Conservation (phyloP, 64 coral and sea anemone species). For the Hydrozoanthus tunicans region DNA sequence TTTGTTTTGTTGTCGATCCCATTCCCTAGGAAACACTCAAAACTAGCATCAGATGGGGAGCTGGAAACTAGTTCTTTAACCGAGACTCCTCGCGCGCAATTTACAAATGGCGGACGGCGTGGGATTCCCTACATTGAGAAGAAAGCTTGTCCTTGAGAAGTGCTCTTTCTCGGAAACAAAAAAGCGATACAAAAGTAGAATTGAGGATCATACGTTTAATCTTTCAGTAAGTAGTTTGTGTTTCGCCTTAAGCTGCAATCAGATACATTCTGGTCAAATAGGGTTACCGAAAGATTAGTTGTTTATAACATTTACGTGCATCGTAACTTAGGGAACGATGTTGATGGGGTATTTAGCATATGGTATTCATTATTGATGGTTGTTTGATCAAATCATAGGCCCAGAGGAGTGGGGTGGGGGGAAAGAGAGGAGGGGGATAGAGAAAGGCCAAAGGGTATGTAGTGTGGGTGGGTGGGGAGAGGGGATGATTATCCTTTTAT, state of each 20-base stretch:
- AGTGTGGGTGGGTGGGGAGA: too few species aligned
- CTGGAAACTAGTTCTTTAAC: conserved; percentile 13
- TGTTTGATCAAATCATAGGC: too few species aligned
- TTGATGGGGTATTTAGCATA: too few species aligned
- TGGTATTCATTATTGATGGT: too few species aligned
- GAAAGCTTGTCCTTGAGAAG: conserved; percentile 79
- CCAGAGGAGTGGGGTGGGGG: too few species aligned
- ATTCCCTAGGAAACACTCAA: not conserved
- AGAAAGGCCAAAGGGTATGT: too few species aligned
- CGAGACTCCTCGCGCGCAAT: conserved; percentile 3
- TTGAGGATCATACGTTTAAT: conserved; percentile 80
- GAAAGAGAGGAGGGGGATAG: too few species aligned
- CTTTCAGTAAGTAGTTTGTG: conserved; percentile 65
- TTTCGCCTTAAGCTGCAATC: not conserved
- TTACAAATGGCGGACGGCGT: conserved; percentile 83
- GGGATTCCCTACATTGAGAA: conserved; percentile 63
- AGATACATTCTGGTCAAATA: too few species aligned
- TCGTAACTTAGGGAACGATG: too few species aligned
- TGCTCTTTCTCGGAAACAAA: conserved; percentile 69
- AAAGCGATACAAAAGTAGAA: conserved; percentile 54
- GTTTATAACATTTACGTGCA: too few species aligned
- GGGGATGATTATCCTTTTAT: too few species aligned
- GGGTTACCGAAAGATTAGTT: too few species aligned
- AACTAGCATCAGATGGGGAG: not conserved
- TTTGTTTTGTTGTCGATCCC: conserved; percentile 58